Base-by-base conservation (phyloP, 2,888 invertebrate genomes). In the Erannis defoliaria region DNA sequence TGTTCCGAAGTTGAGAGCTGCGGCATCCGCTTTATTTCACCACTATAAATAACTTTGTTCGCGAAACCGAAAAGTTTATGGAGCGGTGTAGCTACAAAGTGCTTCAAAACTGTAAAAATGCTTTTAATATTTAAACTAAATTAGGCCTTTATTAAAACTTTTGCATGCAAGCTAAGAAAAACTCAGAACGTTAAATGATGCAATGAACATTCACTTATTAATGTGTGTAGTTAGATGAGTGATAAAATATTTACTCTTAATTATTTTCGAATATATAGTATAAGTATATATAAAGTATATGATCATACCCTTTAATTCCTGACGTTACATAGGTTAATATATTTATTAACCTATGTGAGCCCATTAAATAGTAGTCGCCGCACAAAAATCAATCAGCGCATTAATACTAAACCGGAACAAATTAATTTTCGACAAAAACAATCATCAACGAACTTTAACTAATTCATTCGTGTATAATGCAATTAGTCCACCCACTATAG, bases 41-140 rank as follows among this genome's bases (percentile, higher is more conserved):
- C 76, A 76, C 84, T 81, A 82, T 81, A 82, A 82, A 86, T 85
- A 88, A 89, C 86, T 88, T 87, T 87, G 82, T 87, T 86, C 74
- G 76, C 77, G 76, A 80, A 78, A 81, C 76, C 82, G 81, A 76
- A 75, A 82, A 86, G 78, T 85, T 84, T 81, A 74, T 72, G 70
- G 75, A 75, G 67, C 65, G 66, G 12, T 62, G 58, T 50, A 68
- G 67, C 66, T 71, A 66, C 50, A 26, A 66, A 71, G 67, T 61
- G 62, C 53, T 63, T 55, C 54, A 14, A 57, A 61, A 64, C 40
- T 38, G 31, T 9, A 38, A 19, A 40, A 33, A 55, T 51, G 9
- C 10, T 38, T n/a, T 38, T 19, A 19, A 38, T 18, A 9, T 18
- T 38, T 14, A 37, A 10, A 9, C 10, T 3, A 2, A 31, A 37